Conservation (phyloP, 2,888 invertebrate species). For the Pollenia griseotomentosa region DNA sequence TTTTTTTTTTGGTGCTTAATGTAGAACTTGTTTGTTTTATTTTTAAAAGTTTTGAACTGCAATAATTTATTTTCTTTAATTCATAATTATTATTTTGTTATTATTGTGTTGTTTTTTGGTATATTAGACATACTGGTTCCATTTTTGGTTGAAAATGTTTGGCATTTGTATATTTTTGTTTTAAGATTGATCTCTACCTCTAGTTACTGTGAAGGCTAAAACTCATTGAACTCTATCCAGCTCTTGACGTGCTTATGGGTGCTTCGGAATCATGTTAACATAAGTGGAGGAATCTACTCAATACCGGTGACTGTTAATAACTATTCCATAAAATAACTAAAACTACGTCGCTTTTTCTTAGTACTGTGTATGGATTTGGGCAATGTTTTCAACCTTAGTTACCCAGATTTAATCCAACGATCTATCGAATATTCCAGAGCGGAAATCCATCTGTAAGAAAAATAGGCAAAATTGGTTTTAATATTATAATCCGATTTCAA, state of each 20-base stretch:
- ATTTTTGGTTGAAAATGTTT: slow-evolving; percentile 31
- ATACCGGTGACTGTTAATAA: slow-evolving; percentile 29
- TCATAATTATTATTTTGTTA: slow-evolving; percentile 14
- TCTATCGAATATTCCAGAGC: slow-evolving; percentile 97
- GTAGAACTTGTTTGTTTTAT: slow-evolving; percentile 33
- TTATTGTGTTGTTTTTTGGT: not conserved
- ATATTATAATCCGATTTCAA: not conserved
- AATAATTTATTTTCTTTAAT: slow-evolving; percentile 42
- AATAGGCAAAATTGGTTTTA: not conserved
- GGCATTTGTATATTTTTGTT: slow-evolving; percentile 4
- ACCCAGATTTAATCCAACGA: slow-evolving; percentile 92
- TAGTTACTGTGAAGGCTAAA: slow-evolving; percentile 5
- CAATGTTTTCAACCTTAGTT: slow-evolving; percentile 83
- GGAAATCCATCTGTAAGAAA: slow-evolving; percentile 91
- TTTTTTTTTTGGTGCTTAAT: slow-evolving; percentile 31
- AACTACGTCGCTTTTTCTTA: slow-evolving; percentile 82
- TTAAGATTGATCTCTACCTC: not conserved
- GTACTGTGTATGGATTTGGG: slow-evolving; percentile 78
- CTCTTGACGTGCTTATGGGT: not conserved
- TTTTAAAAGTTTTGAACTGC: slow-evolving; percentile 42
- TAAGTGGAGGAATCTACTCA: not conserved
- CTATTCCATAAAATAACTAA: slow-evolving; percentile 81
- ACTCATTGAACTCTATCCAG: not conserved
- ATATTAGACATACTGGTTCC: slow-evolving; percentile 24
- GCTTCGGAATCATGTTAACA: not conserved